Conservation (phyloP, 2,797 vertebrate species). For the Tinamus major region DNA sequence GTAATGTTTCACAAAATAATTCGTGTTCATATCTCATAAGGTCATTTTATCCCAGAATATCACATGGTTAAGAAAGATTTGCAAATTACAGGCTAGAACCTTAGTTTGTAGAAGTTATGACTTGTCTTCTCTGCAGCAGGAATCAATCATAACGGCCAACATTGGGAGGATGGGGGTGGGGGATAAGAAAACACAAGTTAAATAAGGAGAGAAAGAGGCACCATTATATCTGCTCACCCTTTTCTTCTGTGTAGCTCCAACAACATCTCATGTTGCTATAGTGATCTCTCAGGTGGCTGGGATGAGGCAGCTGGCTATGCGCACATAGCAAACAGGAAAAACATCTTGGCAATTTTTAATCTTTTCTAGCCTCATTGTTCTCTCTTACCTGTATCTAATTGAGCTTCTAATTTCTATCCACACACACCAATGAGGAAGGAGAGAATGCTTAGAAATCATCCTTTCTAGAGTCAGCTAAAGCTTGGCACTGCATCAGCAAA, state of each 20-base stretch:
- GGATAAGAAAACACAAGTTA: not conserved
- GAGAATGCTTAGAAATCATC: not conserved
- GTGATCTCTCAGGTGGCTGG: conserved; percentile 79
- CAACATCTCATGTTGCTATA: conserved; percentile 80
- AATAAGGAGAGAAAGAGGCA: not conserved
- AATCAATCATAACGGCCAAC: not conserved
- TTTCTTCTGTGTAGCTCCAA: conserved; percentile 32
- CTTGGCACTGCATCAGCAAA: not conserved
- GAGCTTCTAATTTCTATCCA: not conserved
- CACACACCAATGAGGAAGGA: not conserved
- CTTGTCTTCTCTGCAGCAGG: not conserved
- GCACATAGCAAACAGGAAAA: conserved; percentile 65
- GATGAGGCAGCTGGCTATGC: conserved; percentile 67
- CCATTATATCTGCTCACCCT: not conserved
- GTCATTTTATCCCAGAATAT: not conserved
- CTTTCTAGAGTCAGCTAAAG: conserved; percentile 1
- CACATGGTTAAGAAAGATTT: not conserved
- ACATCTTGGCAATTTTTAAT: not conserved
- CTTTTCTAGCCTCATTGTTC: not conserved
- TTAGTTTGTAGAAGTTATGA: not conserved
- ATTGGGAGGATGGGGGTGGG: not conserved
- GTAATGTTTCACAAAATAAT: not conserved
- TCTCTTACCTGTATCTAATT: fast-evolving
- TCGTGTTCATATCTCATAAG: not conserved
- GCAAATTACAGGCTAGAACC: not conserved